Conservation (phyloP, 2,888 invertebrate species). For the Monopis laevigella region DNA sequence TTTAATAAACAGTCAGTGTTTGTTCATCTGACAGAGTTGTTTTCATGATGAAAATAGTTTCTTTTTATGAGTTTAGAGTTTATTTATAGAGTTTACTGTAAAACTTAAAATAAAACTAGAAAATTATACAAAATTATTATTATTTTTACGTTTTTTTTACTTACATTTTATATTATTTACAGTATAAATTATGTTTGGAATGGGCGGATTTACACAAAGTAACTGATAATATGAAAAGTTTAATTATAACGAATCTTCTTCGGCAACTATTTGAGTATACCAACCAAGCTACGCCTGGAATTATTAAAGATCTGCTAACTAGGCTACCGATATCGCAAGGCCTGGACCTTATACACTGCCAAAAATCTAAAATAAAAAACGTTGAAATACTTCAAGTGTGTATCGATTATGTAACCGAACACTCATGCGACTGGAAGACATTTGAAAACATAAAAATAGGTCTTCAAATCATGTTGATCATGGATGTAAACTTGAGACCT, state of each 20-base stretch:
- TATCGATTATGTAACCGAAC: slow-evolving; percentile 67
- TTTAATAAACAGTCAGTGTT: too few species aligned
- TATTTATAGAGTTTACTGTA: too few species aligned
- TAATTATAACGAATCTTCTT: slow-evolving; percentile 62
- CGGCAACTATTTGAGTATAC: slow-evolving; percentile 65
- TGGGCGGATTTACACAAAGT: slow-evolving; percentile 75
- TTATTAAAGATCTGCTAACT: slow-evolving; percentile 64
- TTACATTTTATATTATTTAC: slow-evolving; percentile 24
- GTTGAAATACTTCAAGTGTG: slow-evolving; percentile 72
- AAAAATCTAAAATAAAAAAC: slow-evolving; percentile 71
- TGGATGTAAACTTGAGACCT: slow-evolving; percentile 64
- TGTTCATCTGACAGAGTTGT: too few species aligned
- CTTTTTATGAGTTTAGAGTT: too few species aligned
- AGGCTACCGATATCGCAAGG: slow-evolving; percentile 68
- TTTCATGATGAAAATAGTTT: too few species aligned
- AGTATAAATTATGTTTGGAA: slow-evolving; percentile 73
- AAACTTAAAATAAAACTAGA: too few species aligned
- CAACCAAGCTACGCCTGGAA: slow-evolving; percentile 43
- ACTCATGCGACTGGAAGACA: slow-evolving; percentile 52
- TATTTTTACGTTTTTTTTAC: neutral
- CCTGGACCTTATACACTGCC: slow-evolving; percentile 69
- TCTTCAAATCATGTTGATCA: slow-evolving; percentile 72
- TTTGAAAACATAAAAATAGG: slow-evolving; percentile 74
- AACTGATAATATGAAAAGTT: slow-evolving; percentile 61
- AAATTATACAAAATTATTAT: too few species aligned